Conservation (phyloP, 2,113 vertebrate genomes). For the Hucho hucho region DNA sequence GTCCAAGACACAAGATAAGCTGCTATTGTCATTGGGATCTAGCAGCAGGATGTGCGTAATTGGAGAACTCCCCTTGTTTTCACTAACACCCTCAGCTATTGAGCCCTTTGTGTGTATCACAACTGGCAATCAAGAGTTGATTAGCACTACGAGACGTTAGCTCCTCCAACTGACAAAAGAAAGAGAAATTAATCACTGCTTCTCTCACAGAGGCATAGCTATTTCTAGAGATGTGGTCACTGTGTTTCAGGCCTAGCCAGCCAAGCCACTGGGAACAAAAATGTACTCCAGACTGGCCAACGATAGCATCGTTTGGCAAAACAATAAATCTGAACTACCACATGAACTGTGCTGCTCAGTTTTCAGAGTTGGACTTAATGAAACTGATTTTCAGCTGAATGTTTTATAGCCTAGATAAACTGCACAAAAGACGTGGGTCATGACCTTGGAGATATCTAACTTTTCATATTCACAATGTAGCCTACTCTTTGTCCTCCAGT, state of each 20-base stretch:
- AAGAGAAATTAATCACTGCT: constrained; percentile 42
- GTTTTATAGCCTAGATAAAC: neutral
- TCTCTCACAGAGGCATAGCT: constrained; percentile 12
- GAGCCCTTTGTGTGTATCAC: constrained; percentile 33
- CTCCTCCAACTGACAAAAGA: constrained; percentile 32
- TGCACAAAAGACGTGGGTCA: too few relatives aligned
- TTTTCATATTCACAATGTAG: too few relatives aligned
- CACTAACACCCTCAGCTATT: constrained; percentile 28
- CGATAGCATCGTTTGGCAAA: constrained; percentile 36
- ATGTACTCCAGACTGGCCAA: neutral
- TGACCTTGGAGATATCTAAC: too few relatives aligned
- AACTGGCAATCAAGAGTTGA: constrained; percentile 43
- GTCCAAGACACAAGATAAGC: neutral
- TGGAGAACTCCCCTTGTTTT: constrained; percentile 23
- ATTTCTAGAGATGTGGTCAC: constrained; percentile 27
- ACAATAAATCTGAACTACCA: constrained; percentile 28
- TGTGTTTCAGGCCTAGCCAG: constrained; percentile 20
- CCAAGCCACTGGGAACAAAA: constrained; percentile 21
- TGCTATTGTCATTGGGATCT: constrained; percentile 2
- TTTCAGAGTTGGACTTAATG: neutral
- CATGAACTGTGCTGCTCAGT: constrained; percentile 17
- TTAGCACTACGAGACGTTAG: constrained; percentile 43
- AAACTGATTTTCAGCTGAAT: neutral
- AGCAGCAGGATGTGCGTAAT: constrained; percentile 14
- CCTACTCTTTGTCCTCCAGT: too few relatives aligned